These are phyloP conservation scores for Papilio helenus DNA, from an alignment of 1,140 invertebrate genomes.

Conservation along the genomic window DNA sequence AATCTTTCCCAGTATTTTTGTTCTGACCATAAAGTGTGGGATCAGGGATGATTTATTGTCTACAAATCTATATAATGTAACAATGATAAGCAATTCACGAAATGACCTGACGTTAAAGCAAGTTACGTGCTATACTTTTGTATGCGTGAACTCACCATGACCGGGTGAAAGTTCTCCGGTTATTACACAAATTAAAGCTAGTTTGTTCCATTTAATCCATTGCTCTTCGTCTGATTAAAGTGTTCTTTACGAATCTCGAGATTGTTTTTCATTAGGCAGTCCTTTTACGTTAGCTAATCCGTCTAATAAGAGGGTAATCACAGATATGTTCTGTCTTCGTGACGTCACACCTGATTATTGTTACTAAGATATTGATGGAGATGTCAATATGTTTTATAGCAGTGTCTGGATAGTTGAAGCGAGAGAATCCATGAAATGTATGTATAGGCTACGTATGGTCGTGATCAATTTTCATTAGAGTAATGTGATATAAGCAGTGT, in stretches of 20 bases:
- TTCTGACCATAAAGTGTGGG: too few relatives aligned
- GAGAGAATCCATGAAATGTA: neutral
- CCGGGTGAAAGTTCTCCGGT: slow-evolving; percentile 9
- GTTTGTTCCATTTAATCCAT: neutral
- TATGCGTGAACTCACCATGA: slow-evolving; percentile 12
- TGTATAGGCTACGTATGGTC: neutral
- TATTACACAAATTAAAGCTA: slow-evolving; percentile 6
- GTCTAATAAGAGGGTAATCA: too few relatives aligned
- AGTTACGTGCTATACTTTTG: slow-evolving; percentile 2
- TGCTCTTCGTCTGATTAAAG: neutral
- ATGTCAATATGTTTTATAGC: too few relatives aligned
- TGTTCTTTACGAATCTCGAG: neutral
- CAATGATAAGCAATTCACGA: neutral
- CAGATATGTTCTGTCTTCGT: too few relatives aligned
- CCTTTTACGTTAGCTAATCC: neutral
- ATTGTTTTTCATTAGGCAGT: neutral
- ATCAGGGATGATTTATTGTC: too few relatives aligned
- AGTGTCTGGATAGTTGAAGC: too few relatives aligned
- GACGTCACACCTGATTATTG: too few relatives aligned
- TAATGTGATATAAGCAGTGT: slow-evolving; percentile 12
- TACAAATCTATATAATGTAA: neutral
- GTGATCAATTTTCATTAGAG: slow-evolving; percentile 3
- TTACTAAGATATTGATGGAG: too few relatives aligned
- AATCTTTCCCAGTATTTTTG: too few relatives aligned
- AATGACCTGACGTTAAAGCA: neutral